These are phyloP conservation scores for Epinotia ramella DNA, from an alignment of 2,888 invertebrate species.

Conservation along the genomic window DNA sequence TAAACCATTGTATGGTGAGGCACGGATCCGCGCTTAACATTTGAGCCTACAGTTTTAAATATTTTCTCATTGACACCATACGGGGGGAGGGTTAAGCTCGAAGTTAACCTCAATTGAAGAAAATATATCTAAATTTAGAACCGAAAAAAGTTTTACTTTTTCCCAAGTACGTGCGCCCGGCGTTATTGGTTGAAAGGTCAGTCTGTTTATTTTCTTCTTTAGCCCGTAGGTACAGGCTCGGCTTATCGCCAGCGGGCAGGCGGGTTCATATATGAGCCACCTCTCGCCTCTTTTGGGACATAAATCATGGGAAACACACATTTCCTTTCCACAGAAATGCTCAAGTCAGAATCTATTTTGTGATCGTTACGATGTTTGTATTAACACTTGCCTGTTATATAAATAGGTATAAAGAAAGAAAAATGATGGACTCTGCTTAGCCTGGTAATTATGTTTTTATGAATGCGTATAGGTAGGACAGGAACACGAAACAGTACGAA, in stretches of 20 bases:
- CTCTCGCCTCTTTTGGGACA: conserved; percentile 75
- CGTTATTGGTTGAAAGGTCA: conserved; percentile 70
- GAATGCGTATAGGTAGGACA: neutral
- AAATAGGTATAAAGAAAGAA: neutral
- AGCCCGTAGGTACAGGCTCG: conserved; percentile 71
- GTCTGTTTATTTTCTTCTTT: conserved; percentile 82
- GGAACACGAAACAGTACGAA: neutral
- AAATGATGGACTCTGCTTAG: neutral
- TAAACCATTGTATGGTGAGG: too few species aligned
- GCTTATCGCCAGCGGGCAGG: conserved; percentile 82
- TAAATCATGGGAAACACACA: conserved; percentile 83
- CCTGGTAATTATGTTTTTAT: neutral
- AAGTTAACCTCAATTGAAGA: neutral
- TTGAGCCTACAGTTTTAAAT: too few species aligned
- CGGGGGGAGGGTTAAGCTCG: too few species aligned
- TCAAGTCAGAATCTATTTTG: conserved; percentile 74
- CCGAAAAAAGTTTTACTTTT: conserved; percentile 54
- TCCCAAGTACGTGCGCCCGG: conserved; percentile 61
- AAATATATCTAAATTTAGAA: conserved; percentile 33
- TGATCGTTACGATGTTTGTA: conserved; percentile 66
- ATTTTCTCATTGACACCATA: too few species aligned
- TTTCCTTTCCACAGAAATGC: conserved; percentile 79
- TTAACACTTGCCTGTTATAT: conserved; percentile 2
- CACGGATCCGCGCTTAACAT: too few species aligned
- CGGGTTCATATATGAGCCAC: conserved; percentile 70